A percentile compares a stretch with the other conserved stretches of the same genome.
Conservation (phyloP, 53 echinoderm and acorn worm genomes). For the Stichopus horrens region DNA sequence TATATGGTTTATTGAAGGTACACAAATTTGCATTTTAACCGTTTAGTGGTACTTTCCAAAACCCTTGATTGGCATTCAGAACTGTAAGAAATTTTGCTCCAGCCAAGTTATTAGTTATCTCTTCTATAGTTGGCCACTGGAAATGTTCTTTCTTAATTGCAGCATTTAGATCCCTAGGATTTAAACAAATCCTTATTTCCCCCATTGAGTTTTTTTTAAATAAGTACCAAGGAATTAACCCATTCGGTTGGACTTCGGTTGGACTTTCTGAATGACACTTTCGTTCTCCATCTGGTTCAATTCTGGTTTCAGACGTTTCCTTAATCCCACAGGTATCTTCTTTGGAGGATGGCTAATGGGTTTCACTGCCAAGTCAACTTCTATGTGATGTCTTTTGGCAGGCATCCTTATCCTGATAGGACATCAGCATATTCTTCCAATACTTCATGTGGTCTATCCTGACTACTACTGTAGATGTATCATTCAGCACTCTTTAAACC, state of each 20-base stretch:
- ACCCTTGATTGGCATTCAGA: conserved; percentile 18
- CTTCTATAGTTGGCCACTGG: conserved; percentile 53
- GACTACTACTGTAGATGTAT: no score
- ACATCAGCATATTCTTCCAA: conserved; percentile 20
- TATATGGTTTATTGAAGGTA: no score
- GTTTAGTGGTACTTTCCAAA: neutral
- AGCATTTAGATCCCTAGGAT: conserved; percentile 54
- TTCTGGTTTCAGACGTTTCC: conserved; percentile 30
- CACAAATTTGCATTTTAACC: no score
- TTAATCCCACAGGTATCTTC: neutral
- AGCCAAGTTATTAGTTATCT: conserved; percentile 37
- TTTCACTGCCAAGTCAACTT: neutral
- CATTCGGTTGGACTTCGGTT: no score
- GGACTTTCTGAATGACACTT: no score
- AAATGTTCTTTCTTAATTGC: conserved; percentile 55
- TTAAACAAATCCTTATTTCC: conserved; percentile 40
- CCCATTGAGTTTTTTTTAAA: conserved; percentile 43
- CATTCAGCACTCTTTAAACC: neutral
- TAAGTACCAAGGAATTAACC: no score
- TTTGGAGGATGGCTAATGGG: conserved; percentile 1
- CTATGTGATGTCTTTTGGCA: conserved; percentile 22
- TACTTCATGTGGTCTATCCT: neutral
- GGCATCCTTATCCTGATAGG: conserved; percentile 24
- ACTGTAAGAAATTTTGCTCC: conserved; percentile 6
- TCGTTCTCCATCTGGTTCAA: conserved; percentile 52